Base-by-base conservation (phyloP, 2,888 invertebrate genomes). In the Drosophila parthenogenetica region DNA sequence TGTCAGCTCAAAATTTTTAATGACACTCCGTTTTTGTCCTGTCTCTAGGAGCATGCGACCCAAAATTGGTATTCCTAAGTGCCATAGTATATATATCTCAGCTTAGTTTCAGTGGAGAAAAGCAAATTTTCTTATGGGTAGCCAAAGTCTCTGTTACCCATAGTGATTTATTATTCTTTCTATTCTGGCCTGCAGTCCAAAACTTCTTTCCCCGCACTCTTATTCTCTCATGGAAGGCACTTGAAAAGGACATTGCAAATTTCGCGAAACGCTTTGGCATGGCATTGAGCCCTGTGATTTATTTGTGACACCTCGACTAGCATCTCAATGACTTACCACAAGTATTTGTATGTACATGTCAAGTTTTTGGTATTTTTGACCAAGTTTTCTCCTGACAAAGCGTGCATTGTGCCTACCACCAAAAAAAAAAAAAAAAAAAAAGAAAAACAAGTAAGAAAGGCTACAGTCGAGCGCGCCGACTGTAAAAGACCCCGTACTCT, bases 201-300 rank as follows among this genome's bases (percentile, higher is more conserved):
- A 29, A 13, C 43, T 25, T 13, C 11, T 4, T 25, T 45, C 42
- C 29, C 2, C 11, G 16, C 43, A 42, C 19, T 7, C 14, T 35
- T 17, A 39, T 43, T 59, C 22, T 58, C 55, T 50, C 35, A 57
- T 40, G 7, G 50, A 22, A 25, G 40, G 14, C 40, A 54, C 50
- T 73, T 72, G 53, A 73, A 40, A 48, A 62, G 46, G 72, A 65
- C 65, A 39, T 51, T 43, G 60, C 46, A 63, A 74, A 62, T 63
- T 69, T 72, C 37, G 48, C 40, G 37, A 57, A 63, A 60, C 46
- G 49, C 51, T 69, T 76, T 54, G 65, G 65, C 60, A 51, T 63
- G 62, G 49, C 69, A 77, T 77, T 73, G 69, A 80, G 69, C 68
- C 59, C 64, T 45, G 68, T 83, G 82, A 83, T 84, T 84, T 83